Conservation (phyloP, 2,113 vertebrate genomes). For the Gnathonemus echidnorhynchus region DNA sequence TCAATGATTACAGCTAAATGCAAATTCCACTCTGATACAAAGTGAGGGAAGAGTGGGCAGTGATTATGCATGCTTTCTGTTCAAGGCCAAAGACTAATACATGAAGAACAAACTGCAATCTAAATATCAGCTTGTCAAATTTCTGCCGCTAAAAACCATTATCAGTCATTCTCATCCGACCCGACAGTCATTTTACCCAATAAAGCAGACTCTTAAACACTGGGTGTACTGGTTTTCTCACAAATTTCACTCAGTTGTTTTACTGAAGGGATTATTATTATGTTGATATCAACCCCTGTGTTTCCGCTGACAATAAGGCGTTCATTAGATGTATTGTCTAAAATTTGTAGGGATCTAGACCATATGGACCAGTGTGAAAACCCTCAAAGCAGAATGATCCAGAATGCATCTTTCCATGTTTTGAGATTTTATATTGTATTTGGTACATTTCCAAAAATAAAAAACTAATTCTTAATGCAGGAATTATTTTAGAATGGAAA, state of each 20-base stretch:
- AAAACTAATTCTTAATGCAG: not conserved
- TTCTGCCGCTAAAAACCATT: not conserved
- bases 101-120: not conserved
- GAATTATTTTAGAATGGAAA: not conserved
- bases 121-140: not conserved
- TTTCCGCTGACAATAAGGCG: not conserved
- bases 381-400: not conserved
- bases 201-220: not conserved
- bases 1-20: not conserved
- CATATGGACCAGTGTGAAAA: not conserved
- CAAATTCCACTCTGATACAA: not conserved
- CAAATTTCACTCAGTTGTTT: not conserved
- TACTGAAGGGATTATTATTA: not conserved
- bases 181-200: not conserved
- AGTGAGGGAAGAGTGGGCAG: not conserved
- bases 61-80: constrained; percentile 14
- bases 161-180: not conserved
- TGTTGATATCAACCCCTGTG: not conserved
- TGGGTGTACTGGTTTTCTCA: not conserved
- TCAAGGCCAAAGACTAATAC: constrained; percentile 1
- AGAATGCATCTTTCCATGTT: not conserved
- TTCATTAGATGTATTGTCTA: not conserved
- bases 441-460: not conserved
- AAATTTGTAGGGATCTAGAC: not conserved
- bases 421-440: not conserved